Evolutionary conservation across 1,140 invertebrate genomes (phyloP).

Genomic region (Telenomus remus): DNA sequence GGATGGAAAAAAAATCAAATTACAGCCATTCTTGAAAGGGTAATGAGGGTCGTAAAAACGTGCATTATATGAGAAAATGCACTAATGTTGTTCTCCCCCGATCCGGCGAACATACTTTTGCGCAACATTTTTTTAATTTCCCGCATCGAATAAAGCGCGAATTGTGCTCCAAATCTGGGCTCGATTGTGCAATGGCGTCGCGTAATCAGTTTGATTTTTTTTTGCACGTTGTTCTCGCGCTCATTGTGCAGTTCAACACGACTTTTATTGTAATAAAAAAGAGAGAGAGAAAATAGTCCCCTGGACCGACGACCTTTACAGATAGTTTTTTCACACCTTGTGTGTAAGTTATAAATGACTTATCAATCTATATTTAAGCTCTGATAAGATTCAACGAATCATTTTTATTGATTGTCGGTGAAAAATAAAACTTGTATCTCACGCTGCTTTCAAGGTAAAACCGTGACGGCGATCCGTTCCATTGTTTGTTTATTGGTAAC

Average conservation of each 20-base stretch:
- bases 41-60: too few species aligned
- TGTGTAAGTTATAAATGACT: too few species aligned
- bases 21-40: too few species aligned
- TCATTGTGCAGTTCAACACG: constrained; percentile 19
- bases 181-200: constrained; percentile 13
- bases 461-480: background rate
- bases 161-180: too few species aligned
- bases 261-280: constrained; percentile 7
- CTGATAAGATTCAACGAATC: constrained; percentile 1
- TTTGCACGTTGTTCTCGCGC: constrained; percentile 17
- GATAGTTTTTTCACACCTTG: too few species aligned
- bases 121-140: constrained; percentile 13
- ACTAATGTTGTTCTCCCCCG: background rate
- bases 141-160: too few species aligned
- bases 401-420: constrained; percentile 7
- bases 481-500: constrained; percentile 21
- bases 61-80: too few species aligned
- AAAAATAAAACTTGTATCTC: background rate
- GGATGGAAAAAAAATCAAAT: too few species aligned
- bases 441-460: constrained; percentile 8
- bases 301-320: too few species aligned
- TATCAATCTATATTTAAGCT: constrained; percentile 5
- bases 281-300: too few species aligned
- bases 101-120: background rate
- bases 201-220: constrained; percentile 40